A percentile compares a stretch with the other conserved stretches of the same genome.
These are phyloP conservation scores for Chrysocyon brachyurus DNA, from an alignment of 2,797 vertebrate genomes.

Conservation along the genomic window DNA sequence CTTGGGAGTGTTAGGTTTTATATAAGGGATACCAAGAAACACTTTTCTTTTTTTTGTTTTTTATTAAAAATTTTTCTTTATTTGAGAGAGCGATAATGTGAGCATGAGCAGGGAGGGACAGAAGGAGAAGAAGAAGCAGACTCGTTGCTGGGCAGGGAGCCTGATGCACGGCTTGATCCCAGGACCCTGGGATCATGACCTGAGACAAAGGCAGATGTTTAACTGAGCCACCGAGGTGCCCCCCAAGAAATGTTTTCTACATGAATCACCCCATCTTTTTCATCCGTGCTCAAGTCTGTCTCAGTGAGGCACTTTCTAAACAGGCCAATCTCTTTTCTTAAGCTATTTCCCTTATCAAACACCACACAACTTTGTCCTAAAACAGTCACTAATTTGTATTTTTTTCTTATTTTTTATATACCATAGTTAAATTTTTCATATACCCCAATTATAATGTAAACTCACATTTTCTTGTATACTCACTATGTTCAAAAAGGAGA, in stretches of 20 bases:
- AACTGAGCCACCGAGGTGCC: background rate
- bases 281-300: background rate
- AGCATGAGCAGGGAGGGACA: background rate
- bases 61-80: background rate
- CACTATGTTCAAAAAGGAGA: background rate
- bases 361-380: background rate
- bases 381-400: background rate
- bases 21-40: slow-evolving; percentile 22
- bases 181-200: background rate
- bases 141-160: background rate
- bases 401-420: background rate
- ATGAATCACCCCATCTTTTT: background rate
- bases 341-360: background rate
- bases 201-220: background rate
- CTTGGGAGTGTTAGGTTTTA: background rate
- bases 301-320: background rate
- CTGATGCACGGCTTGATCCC: background rate
- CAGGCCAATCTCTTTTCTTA: background rate
- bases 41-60: background rate
- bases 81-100: background rate
- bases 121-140: background rate
- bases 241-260: background rate
- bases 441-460: background rate
- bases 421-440: background rate
- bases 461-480: background rate